Percentiles rank a stretch among this genome's conserved stretches.
phyloP scores from a whole-genome alignment of 2,113 vertebrate genomes.

The human (Homo sapiens) region GRCh38 chr2:62699001-62699500 shows the following conservation, averaged over 20 bases:
- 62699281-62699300: neutral
- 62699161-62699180: slow-evolving; percentile 39
- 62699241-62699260: slow-evolving; percentile 48
- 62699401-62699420: slow-evolving; percentile 30
- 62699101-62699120: slow-evolving; percentile 8
- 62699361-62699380: neutral
- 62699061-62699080: neutral
- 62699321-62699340: slow-evolving; percentile 23
- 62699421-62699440: neutral
- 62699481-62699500: slow-evolving; percentile 11
- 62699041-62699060: neutral
- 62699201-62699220: neutral
- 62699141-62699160: slow-evolving; percentile 54
- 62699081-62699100: slow-evolving; percentile 42
- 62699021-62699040: slow-evolving; percentile 42
- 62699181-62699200: slow-evolving; percentile 58
- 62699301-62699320: slow-evolving; percentile 25
- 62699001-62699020: neutral
- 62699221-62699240: neutral
- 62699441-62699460: neutral
- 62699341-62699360: slow-evolving; percentile 19
- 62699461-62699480: slow-evolving; percentile 16
- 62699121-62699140: slow-evolving; percentile 43
- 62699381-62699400: slow-evolving; percentile 49
- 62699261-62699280: slow-evolving; percentile 12